A percentile compares a stretch with the other conserved stretches of the same genome.
phyloP scores from a whole-genome alignment of 2,113 vertebrate species.

The Dipodomys stephensi region DNA sequence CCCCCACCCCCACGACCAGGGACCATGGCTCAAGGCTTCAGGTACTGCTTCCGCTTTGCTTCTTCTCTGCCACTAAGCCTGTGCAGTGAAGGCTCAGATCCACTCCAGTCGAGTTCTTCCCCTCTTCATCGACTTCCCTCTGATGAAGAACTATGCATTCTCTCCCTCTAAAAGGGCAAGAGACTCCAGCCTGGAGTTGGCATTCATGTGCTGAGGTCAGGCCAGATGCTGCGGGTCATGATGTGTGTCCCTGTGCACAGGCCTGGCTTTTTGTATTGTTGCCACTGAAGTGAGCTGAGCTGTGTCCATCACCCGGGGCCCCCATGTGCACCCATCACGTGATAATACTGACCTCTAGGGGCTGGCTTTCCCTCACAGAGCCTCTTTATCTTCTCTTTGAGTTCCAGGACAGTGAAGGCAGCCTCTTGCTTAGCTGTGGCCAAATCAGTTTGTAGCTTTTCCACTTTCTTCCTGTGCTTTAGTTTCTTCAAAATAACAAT shows the following conservation, averaged over 20 bases:
- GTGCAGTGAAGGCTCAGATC: background rate
- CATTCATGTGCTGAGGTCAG: background rate
- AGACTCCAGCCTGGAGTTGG: background rate
- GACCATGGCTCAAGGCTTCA: too few species aligned
- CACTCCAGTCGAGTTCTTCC: background rate
- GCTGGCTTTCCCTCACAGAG: constrained; percentile 67
- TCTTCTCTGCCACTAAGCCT: background rate
- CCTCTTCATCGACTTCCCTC: background rate
- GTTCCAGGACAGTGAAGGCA: constrained; percentile 54
- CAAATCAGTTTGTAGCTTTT: constrained; percentile 55
- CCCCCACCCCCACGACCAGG: background rate
- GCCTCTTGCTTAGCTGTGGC: constrained; percentile 59
- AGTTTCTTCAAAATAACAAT: constrained; percentile 44
- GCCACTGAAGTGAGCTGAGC: background rate
- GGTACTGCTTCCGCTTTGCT: background rate
- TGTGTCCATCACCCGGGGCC: background rate
- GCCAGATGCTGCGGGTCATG: background rate
- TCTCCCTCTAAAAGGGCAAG: background rate
- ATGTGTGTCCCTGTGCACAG: background rate
- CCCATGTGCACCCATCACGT: constrained; percentile 62
- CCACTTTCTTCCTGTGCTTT: background rate
- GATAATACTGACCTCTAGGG: constrained; percentile 88
- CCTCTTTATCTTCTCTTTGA: constrained; percentile 60
- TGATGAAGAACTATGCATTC: background rate
- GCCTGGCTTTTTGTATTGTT: constrained; percentile 9